Evolutionary conservation across 2,113 vertebrate genomes (phyloP), one percentile per base, ranked within the genome.

Genomic region (Coturnix japonica): DNA sequence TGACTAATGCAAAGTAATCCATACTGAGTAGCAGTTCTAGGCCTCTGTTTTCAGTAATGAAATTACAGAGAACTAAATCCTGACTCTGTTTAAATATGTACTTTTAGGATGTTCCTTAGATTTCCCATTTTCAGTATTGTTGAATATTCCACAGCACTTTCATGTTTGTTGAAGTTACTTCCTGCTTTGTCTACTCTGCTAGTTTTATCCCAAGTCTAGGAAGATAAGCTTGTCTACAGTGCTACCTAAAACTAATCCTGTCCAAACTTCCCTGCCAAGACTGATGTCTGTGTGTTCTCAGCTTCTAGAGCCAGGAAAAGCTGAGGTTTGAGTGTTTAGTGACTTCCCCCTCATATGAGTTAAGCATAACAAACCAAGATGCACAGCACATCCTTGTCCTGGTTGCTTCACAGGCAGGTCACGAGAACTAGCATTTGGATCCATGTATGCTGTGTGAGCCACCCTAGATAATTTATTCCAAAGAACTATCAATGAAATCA

Each of bases 41-140:
- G 37, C 9, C 17, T 61, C 25, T 1, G 0, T 30, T 85, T 16
- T 44, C 66, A 82, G n/a, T 0, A 0, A 79, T 31, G 33, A 59
- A 83, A 70, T 87, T 91, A 67, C 43, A 85, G 60, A 85, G 8
- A 43, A 47, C 15, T 87, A 70, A 87, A 53, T 7, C 43, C 85
- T 80, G 60, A 9, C 11, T 80, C 90, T 18, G 61, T 73, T 64
- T 70, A 56, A 15, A 21, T 72, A 39, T 15, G 9, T 2, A 25
- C 12, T 77, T 86, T 85, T 67, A 64, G 31, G 28, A n/a, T 69
- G 21, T 33, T 70, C 28, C 84, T 86, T 78, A 44, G 5, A 41
- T 65, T 88, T 63, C 13, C 16, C 4, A 3, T 89, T 81, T 81
- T n/a, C 51, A 56, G 22, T 33, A 51, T 22, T 3, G 3, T 73